Base-by-base conservation (phyloP, 2,888 invertebrate species). In the Sialis fuliginosa region DNA sequence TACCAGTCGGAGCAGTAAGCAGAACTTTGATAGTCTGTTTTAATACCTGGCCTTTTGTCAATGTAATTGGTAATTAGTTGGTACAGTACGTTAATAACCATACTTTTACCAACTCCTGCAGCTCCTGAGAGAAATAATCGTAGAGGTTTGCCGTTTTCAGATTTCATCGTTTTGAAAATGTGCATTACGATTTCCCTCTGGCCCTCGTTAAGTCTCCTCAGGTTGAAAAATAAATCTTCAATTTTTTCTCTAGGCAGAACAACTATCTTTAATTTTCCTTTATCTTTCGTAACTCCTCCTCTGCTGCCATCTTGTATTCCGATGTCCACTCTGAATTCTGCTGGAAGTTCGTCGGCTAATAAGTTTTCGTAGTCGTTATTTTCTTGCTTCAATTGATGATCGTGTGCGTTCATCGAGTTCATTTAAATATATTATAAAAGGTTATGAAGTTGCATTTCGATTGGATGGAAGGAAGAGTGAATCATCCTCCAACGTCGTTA, bases 11-110 rank as follows among this genome's bases (percentile, higher is more conserved):
- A 46, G 53, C 52, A 51, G 51, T 50, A 47, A 53, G 50, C 44
- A 53, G 44, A 39, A 55, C 52, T 49, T 49, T 51, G 45, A 44
- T 52, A 48, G 50, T 55, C 50, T 33, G 48, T 51, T 39, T 54
- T 49, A 6, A 13, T 5, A 42, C 53, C 54, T 37, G 51, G 49
- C 37, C 13, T 39, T 46, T 45, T 48, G 42, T 53, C 53, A 45
- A 53, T 55, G 37, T 48, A 42, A 41, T 35, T 32, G n/a, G 45
- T 49, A 30, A 42, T 42, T 42, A 42, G 12, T 34, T 44, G 44
- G 13, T 44, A 48, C 6, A 48, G 2, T 9, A 33, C 8, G 44
- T 48, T 48, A 31, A 48, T 48, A 4, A 48, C 22, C 6, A 12
- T 44, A 42, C 43, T 46, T 45, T 53, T 10, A 52, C 45, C 30